Evolutionary conservation across 2,113 vertebrate genomes (phyloP).

Genomic region (Tauraco erythrolophus): DNA sequence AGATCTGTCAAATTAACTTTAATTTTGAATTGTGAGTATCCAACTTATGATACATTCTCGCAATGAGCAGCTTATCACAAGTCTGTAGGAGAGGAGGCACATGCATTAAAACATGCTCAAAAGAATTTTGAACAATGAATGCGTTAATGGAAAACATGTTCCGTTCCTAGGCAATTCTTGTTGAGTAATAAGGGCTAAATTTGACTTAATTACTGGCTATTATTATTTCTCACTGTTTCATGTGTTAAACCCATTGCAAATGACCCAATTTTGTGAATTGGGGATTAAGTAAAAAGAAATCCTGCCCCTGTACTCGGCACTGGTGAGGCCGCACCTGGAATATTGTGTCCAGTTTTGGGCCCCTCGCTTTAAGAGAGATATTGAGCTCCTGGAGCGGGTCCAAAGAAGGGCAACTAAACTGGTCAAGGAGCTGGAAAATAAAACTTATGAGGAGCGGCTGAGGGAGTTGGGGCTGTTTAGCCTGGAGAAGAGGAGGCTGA

Average conservation of each 20-base stretch:
- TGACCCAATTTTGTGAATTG: conserved; percentile 46
- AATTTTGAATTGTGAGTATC: conserved; percentile 28
- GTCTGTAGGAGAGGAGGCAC: background rate
- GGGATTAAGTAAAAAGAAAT: conserved; percentile 13
- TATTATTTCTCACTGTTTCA: conserved; percentile 49
- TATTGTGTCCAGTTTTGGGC: no score
- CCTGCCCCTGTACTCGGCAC: no score
- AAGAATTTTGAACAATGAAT: conserved; percentile 45
- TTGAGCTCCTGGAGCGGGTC: no score
- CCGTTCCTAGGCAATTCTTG: conserved; percentile 64
- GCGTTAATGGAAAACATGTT: conserved; percentile 50
- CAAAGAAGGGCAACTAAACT: no score
- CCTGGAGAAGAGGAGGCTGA: no score
- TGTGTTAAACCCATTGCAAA: conserved; percentile 52
- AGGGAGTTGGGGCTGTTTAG: no score
- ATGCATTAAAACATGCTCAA: conserved; percentile 19
- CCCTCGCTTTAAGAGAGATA: no score
- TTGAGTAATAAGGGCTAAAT: conserved; percentile 62
- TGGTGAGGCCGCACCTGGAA: no score
- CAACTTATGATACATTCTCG: background rate
- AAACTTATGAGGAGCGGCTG: no score
- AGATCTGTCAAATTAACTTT: background rate
- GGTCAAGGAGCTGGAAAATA: no score
- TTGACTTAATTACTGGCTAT: conserved; percentile 61
- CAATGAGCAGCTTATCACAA: conserved; percentile 19